A percentile compares a stretch with the other conserved stretches of the same genome.
Evolutionary conservation across 1,140 invertebrate genomes (phyloP).

Genomic region (Metopolophium dirhodum): DNA sequence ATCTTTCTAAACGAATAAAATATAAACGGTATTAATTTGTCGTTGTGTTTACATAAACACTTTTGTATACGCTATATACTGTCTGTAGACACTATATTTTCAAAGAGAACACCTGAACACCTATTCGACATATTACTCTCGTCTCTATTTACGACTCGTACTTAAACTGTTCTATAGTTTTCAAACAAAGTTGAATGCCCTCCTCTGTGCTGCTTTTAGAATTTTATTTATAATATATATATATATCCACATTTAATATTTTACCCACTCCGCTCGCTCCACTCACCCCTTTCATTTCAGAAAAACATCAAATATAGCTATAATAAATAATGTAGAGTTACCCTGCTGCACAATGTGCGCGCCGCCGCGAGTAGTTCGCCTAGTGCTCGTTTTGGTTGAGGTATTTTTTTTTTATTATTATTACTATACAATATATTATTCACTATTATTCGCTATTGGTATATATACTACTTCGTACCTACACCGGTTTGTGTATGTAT

Average conservation of each 20-base stretch:
- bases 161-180: constrained; percentile 18
- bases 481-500: constrained; percentile 21
- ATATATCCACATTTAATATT: background rate
- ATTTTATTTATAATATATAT: background rate
- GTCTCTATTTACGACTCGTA: background rate
- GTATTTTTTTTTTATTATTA: constrained; percentile 46
- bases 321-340: constrained; percentile 19
- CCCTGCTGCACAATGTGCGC: background rate
- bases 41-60: background rate
- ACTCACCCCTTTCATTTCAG: constrained; percentile 20
- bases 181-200: constrained; percentile 21
- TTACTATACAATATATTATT: constrained; percentile 7
- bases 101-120: background rate
- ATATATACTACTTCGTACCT: background rate
- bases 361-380: constrained; percentile 19
- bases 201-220: background rate
- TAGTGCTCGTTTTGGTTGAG: constrained; percentile 52
- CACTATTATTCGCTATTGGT: constrained; percentile 5
- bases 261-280: background rate
- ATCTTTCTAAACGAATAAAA: background rate
- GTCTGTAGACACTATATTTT: background rate
- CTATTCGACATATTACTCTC: background rate
- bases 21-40: background rate
- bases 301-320: constrained; percentile 37
- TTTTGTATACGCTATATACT: background rate